These are phyloP conservation scores for Whitmania pigra DNA, from an alignment of 1,140 invertebrate genomes.

Conservation along the genomic window DNA sequence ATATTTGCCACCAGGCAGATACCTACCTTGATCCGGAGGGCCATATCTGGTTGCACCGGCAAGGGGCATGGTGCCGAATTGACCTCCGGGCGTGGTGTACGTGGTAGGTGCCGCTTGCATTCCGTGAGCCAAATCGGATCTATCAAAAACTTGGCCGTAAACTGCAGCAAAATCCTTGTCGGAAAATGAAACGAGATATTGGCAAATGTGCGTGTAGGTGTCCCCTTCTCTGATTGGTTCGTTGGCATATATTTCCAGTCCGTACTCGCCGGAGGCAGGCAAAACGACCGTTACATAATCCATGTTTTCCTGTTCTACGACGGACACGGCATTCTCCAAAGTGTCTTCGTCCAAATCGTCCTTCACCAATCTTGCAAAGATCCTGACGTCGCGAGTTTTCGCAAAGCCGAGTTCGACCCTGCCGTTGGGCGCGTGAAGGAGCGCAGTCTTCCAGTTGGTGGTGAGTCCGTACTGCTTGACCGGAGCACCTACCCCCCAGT, in stretches of 20 bases:
- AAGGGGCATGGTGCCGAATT: slow-evolving; percentile 25
- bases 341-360: slow-evolving; percentile 23
- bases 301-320: slow-evolving; percentile 23
- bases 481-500: slow-evolving; percentile 40
- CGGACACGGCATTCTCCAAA: slow-evolving; percentile 19
- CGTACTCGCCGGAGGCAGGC: slow-evolving; percentile 40
- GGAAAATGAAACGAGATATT: slow-evolving; percentile 31
- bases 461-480: slow-evolving; percentile 38
- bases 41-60: slow-evolving; percentile 7
- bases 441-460: slow-evolving; percentile 32
- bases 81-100: slow-evolving; percentile 30
- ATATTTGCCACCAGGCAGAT: background rate
- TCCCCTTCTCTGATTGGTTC: slow-evolving; percentile 38
- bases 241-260: slow-evolving; percentile 42
- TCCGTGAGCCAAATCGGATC: slow-evolving; percentile 17
- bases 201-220: slow-evolving; percentile 39
- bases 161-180: slow-evolving; percentile 22
- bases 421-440: slow-evolving; percentile 26
- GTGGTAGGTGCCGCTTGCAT: slow-evolving; percentile 23
- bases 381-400: slow-evolving; percentile 22
- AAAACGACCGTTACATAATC: slow-evolving; percentile 22
- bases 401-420: slow-evolving; percentile 24
- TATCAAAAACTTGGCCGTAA: slow-evolving; percentile 25
- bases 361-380: slow-evolving; percentile 22
- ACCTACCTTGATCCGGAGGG: slow-evolving; percentile 1